Conservation (phyloP, 2,797 vertebrate genomes). For the Macropodus opercularis region DNA sequence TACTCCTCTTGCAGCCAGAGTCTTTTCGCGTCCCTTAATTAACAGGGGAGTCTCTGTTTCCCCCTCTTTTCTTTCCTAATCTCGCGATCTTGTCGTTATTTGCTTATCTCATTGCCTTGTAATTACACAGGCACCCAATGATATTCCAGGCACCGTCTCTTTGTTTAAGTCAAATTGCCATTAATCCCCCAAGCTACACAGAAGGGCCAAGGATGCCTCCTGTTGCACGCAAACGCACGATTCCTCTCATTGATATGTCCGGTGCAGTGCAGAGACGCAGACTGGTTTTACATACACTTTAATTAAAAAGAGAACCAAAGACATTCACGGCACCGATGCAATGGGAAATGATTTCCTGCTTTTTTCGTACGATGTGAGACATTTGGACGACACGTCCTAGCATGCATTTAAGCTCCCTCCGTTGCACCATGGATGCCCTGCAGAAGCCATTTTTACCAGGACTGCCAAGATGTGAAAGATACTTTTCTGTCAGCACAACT, state of each 20-base stretch:
- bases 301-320: constrained; percentile 56
- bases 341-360: constrained; percentile 16
- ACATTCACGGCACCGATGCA: constrained; percentile 33
- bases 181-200: constrained; percentile 65
- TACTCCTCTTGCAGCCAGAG: constrained; percentile 32
- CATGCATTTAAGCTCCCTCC: too few relatives aligned
- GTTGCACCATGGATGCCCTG: constrained; percentile 3
- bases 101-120: constrained; percentile 73
- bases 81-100: constrained; percentile 67
- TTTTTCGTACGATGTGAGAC: not conserved
- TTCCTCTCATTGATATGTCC: constrained; percentile 50
- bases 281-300: constrained; percentile 50
- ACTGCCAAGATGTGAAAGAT: constrained; percentile 32
- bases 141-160: constrained; percentile 67
- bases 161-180: constrained; percentile 77
- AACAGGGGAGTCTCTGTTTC: constrained; percentile 41
- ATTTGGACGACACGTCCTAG: constrained; percentile 1
- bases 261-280: constrained; percentile 23
- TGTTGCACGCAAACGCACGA: not conserved
- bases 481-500: constrained; percentile 30
- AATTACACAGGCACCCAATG: constrained; percentile 72
- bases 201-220: constrained; percentile 12
- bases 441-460: constrained; percentile 6
- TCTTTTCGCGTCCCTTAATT: constrained; percentile 56
- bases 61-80: constrained; percentile 45